phyloP scores from a whole-genome alignment of 2,797 vertebrate genomes.

The Cirrhinus mrigala region DNA sequence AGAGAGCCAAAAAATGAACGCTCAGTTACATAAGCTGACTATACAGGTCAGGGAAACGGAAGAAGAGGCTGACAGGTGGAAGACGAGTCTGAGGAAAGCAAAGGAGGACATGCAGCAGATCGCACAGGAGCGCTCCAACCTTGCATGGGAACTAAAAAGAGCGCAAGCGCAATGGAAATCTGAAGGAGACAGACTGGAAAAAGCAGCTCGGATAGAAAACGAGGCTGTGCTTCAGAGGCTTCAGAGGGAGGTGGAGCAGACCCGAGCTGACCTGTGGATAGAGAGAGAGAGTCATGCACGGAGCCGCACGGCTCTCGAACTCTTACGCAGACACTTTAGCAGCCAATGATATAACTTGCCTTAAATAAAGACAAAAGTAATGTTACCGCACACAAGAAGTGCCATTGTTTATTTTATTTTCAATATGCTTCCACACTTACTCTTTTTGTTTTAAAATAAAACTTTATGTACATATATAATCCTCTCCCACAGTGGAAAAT shows the following conservation, averaged over 20 bases:
- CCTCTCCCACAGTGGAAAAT: conserved; percentile 68
- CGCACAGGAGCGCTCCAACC: conserved; percentile 62
- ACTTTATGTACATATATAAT: conserved; percentile 78
- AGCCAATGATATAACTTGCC: background rate
- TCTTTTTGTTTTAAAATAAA: conserved; percentile 73
- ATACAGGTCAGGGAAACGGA: conserved; percentile 62
- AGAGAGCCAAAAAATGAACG: conserved; percentile 53
- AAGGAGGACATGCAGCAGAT: conserved; percentile 61
- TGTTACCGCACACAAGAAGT: conserved; percentile 11
- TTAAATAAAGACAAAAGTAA: background rate
- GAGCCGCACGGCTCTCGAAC: conserved; percentile 58
- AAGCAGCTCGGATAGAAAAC: conserved; percentile 52
- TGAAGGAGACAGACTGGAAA: conserved; percentile 34
- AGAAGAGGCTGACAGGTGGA: conserved; percentile 56
- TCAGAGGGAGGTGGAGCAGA: conserved; percentile 40
- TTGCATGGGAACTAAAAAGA: conserved; percentile 60
- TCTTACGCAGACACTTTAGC: conserved; percentile 58
- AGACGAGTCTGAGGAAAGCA: conserved; percentile 61
- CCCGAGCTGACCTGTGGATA: conserved; percentile 57
- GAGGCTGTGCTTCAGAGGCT: conserved; percentile 60
- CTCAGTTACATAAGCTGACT: conserved; percentile 57
- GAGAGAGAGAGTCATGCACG: conserved; percentile 57
- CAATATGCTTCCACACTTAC: conserved; percentile 75
- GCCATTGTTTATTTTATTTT: conserved; percentile 70
- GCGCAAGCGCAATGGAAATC: conserved; percentile 60